Evolutionary conservation across 2,113 vertebrate species (phyloP).

Genomic region (Platycercus adscitus): DNA sequence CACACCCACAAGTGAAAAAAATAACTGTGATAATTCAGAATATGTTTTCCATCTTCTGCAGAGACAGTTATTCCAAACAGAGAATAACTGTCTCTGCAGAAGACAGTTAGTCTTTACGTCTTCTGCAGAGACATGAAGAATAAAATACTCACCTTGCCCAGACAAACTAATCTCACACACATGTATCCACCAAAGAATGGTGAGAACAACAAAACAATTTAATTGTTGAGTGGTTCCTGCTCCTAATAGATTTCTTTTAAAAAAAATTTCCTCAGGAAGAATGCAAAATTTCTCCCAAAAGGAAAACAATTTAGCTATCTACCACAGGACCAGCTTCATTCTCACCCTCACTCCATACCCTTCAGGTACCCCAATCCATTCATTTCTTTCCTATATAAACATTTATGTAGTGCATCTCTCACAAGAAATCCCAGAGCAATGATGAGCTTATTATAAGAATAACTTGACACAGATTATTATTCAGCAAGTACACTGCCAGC

Average conservation of each 20-base stretch:
- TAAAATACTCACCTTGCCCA: background rate
- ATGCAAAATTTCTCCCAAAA: background rate
- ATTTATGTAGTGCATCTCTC: background rate
- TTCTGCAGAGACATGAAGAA: background rate
- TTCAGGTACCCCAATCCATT: background rate
- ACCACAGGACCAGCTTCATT: background rate
- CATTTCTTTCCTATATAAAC: background rate
- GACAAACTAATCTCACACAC: background rate
- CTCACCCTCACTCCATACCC: background rate
- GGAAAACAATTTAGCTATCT: background rate
- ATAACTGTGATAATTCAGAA: background rate
- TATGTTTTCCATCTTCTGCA: background rate
- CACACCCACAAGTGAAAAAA: background rate
- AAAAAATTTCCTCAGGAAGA: background rate
- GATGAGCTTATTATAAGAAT: background rate
- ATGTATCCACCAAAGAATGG: background rate
- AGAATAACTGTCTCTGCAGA: background rate
- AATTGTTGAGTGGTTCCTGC: background rate
- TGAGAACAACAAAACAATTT: background rate
- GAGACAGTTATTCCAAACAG: background rate
- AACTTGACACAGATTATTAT: constrained; percentile 13
- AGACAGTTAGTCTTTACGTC: background rate
- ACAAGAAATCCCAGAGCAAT: constrained; percentile 35
- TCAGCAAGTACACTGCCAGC: background rate
- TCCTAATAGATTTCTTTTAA: background rate